Base-by-base conservation (phyloP, 2,888 invertebrate species). In the Leptopilina syphax region DNA sequence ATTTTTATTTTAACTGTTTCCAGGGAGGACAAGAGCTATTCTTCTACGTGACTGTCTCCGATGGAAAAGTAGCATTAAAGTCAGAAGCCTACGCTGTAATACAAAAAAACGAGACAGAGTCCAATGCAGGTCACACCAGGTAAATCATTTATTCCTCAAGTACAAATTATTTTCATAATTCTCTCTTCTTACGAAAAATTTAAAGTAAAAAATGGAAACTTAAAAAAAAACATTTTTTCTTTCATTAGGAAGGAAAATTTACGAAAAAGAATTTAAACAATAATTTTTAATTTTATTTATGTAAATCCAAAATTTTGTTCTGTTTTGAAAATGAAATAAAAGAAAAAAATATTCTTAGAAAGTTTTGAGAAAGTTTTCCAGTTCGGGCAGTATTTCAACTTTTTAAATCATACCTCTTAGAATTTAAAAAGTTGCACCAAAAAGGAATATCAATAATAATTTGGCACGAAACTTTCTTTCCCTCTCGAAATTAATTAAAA, bases 1-100 rank as follows among this genome's bases (percentile, higher is more conserved):
- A 41, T 79, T 24, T 65, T 47, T 76, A 41, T 82, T 85, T 44
- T 8, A 86, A 85, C 87, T 85, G 83, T 88, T 92, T 92, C 80
- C 90, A 96, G 96, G 95, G 93, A 80, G 95, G 95, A 8, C 93
- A 95, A 88, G 93, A 94, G 85, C 93, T 95, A 86, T 94, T 94
- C 84, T 92, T 96, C 24, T 96, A 95, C 91, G 94, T 96, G 77
- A 95, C 95, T 1, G 95, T 94, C 18, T 93, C 93, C 27, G 95
- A 96, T 90, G 96, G 96, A 6, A 93, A 93, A 81, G 92, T 95
- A 70, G 93, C 93, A 7, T 94, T 95, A 2, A 96, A 96, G 91
- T 94, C 93, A 73, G 95, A 95, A 91, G 95, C 95, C n/a, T 94
- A 93, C 89, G 95, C 95, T 12, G 94, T 94, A 85, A 95, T 96